phyloP scores from a whole-genome alignment of 2,888 invertebrate species.

The Stenolophus ochropezus region DNA sequence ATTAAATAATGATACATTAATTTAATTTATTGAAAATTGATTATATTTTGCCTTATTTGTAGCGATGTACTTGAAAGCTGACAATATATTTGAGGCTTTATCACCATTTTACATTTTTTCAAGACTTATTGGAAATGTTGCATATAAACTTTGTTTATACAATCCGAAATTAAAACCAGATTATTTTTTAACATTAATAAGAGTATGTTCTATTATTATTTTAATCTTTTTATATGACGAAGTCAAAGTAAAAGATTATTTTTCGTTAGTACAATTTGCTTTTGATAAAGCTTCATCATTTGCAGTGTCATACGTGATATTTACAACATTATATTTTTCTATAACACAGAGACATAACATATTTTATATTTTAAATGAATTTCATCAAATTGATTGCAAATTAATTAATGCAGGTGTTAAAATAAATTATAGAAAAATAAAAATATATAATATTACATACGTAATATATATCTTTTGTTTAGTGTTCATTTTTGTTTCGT shows the following conservation, averaged over 20 bases:
- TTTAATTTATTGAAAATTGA: too few species aligned
- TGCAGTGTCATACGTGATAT: neutral
- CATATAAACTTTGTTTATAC: neutral
- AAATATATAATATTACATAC: neutral
- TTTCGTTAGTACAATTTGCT: neutral
- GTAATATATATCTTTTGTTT: neutral
- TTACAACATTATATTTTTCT: neutral
- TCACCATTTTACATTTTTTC: neutral
- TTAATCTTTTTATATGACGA: neutral
- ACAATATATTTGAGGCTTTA: neutral
- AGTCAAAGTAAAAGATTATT: neutral
- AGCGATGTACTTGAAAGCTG: neutral
- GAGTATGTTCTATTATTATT: neutral
- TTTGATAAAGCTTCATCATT: neutral
- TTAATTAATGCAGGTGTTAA: neutral
- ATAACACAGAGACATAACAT: neutral
- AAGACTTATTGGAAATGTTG: neutral
- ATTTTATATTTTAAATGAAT: neutral
- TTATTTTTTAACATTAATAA: neutral
- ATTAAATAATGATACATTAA: too few species aligned
- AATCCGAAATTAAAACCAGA: neutral
- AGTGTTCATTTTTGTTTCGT: neutral
- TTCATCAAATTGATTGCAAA: neutral
- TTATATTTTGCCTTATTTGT: too few species aligned
- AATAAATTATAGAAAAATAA: neutral